phyloP scores from a whole-genome alignment of 1,140 invertebrate genomes.

The Caenorhabditis tropicalis region DNA sequence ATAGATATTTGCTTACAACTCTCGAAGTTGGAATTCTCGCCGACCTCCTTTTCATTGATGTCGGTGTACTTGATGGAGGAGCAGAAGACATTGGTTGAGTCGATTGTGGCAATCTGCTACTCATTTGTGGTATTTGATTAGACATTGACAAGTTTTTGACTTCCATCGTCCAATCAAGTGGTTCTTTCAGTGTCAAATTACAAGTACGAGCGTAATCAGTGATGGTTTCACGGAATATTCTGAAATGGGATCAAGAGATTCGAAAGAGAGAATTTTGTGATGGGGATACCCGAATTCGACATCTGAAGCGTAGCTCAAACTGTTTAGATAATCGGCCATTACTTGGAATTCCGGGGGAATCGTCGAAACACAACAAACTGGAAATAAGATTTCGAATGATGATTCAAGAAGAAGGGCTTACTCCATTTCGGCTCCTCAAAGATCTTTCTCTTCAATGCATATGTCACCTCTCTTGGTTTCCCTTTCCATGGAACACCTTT shows the following conservation, averaged over 20 bases:
- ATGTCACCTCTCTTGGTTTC: background rate
- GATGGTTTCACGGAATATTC: background rate
- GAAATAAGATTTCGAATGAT: background rate
- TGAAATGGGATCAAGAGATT: too few species aligned
- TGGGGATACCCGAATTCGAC: conserved; percentile 4
- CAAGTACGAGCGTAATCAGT: background rate
- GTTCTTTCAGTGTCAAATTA: conserved; percentile 1
- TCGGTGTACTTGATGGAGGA: background rate
- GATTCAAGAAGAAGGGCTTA: background rate
- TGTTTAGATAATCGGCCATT: background rate
- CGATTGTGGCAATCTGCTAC: too few species aligned
- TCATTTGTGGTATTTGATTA: background rate
- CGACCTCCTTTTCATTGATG: background rate
- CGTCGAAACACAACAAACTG: background rate
- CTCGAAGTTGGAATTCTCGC: background rate
- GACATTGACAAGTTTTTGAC: background rate
- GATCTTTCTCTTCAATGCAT: background rate
- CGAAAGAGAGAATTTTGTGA: background rate
- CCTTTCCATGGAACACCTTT: conserved; percentile 1
- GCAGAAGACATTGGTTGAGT: background rate
- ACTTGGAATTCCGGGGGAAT: background rate
- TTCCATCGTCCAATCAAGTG: background rate
- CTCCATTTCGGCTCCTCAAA: conserved; percentile 6
- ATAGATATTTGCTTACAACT: background rate
- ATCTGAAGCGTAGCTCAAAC: background rate